Evolutionary conservation across 2,888 invertebrate genomes (phyloP).

Genomic region (Labia minor): DNA sequence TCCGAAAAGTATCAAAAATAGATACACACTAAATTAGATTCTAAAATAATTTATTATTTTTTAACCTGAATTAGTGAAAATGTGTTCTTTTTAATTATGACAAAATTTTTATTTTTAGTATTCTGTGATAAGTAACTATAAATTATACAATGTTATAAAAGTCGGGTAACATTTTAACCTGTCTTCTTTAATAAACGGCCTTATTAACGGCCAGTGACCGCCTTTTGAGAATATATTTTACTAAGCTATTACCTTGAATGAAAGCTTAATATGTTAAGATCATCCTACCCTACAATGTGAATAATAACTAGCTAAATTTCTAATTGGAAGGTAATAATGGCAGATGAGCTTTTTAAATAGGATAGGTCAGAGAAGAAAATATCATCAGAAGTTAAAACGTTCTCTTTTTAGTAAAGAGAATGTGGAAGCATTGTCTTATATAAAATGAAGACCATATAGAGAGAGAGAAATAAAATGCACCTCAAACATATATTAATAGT

Average conservation of each 20-base stretch:
- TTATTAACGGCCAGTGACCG: not conserved
- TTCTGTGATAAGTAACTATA: not conserved
- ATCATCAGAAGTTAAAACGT: too few species aligned
- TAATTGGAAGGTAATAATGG: not conserved
- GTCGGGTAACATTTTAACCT: not conserved
- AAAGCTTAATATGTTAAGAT: not conserved
- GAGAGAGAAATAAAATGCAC: too few species aligned
- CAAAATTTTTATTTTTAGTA: not conserved
- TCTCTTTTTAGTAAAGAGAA: too few species aligned
- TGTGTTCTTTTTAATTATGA: not conserved
- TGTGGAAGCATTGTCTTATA: too few species aligned
- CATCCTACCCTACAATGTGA: not conserved
- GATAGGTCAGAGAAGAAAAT: not conserved
- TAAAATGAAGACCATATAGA: too few species aligned
- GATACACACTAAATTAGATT: too few species aligned
- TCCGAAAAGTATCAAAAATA: too few species aligned
- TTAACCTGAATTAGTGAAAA: not conserved
- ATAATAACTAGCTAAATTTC: not conserved
- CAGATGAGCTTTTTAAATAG: not conserved
- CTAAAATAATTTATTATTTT: too few species aligned
- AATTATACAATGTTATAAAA: not conserved
- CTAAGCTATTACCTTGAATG: not conserved
- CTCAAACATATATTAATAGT: too few species aligned
- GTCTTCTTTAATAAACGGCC: not conserved
- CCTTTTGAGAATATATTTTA: not conserved